Base-by-base conservation (phyloP, 2,113 vertebrate species). In the Cyanoliseus patagonus region DNA sequence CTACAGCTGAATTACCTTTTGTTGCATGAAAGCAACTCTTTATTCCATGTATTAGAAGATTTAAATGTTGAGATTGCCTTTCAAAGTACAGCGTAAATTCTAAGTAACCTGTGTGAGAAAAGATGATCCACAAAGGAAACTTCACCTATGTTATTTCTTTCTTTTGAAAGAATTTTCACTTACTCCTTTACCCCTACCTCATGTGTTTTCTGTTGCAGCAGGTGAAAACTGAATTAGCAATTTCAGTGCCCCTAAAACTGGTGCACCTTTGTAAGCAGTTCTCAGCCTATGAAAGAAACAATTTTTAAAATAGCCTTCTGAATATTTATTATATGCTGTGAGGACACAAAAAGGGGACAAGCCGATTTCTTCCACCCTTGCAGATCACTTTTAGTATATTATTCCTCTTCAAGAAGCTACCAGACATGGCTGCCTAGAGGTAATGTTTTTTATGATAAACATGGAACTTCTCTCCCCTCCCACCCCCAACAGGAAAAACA, bases 401-500 rank as follows among this genome's bases (percentile, higher is more conserved):
- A 37, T 52, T 93, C 23, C 64, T 86, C 79, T 86, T 85, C 51
- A 80, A 91, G 75, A 92, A 66, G 49, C 67, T 39, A 41, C 52
- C 80, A 61, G 77, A 89, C 37, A 62, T 1, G 1, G 51, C 73
- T 94, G 86, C 49, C 80, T 88, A 42, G 86, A 90, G 83, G 80
- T 86, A 88, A 81, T 78, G 77, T 1, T 75, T 93, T 78, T 86
- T 44, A 82, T 86, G 88, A 66, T 44, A 88, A 79, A 88, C 67
- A 57, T 47, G 23, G 74, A 92, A 64, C 33, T 39, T 92, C 49
- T 90, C 75, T 94, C 70, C 57, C 62, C 35, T 85, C 75, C 75
- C 76, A 84, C 66, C 16, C 30, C 9, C 52, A 93, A 91, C 83
- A 95, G 73, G 90, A 96, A 95, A 88, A 96, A 90, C 88, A 62